Evolutionary conservation across 1,140 invertebrate species (phyloP), one percentile per base, ranked within the genome.

Genomic region (Scaptomyza graminum): DNA sequence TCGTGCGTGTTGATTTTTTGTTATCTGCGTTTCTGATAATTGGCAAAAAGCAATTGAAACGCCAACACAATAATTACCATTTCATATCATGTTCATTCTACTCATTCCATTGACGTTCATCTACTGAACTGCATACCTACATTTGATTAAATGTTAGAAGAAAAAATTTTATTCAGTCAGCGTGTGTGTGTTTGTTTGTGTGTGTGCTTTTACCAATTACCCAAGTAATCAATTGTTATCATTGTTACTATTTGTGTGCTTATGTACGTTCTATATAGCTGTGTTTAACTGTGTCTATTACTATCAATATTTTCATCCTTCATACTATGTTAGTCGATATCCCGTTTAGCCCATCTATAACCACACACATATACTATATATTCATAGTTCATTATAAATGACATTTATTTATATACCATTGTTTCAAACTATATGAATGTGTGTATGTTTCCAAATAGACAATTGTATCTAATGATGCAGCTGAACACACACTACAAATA

Each of bases 141-240:
- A 31, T 31, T 31, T 65, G 65, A 50, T 47, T 67, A 25, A 61
- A 49, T 73, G 52, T 62, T 79, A 52, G 64, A 55, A 69, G 1
- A 64, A 73, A 37, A 44, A 54, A 31, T 47, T 0, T 47, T 43
- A 47, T 34, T 22, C 11, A 55, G 57, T 9, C 18, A 39, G 39
- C 47, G 28, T 31, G 51, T 43, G 54, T 51, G 41, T 43, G 61
- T 39, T 74, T 46, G 37, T 41, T 22, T 41, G 47, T 59, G 54
- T 39, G 34, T 51, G 57, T 76, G 34, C 55, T 44, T 49, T 65
- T 66, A 66, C 46, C 78, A 87, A 79, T 79, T 74, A 78, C 39
- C 60, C 80, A 87, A 87, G 75, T 76, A 82, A 87, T 88, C 83
- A 82, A 79, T 82, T 87, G 78, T 82, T 82, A 68, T 87, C 67